Evolutionary conservation across 1,140 invertebrate genomes (phyloP).

Genomic region (Macrostomum lignano): DNA sequence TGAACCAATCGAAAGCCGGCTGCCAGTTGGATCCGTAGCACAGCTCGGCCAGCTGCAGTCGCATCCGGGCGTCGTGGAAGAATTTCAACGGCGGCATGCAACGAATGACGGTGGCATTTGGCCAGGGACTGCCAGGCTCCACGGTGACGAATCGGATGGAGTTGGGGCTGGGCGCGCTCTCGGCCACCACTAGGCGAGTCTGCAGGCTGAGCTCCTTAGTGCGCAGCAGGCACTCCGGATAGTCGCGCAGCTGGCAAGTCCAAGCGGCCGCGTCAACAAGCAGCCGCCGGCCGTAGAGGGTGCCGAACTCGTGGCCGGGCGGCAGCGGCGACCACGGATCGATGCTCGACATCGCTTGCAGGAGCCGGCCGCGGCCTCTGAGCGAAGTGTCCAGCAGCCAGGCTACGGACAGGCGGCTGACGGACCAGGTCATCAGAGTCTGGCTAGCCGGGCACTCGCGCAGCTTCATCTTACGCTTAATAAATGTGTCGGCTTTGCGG

Average conservation of each 20-base stretch:
- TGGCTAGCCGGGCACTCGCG: too few species aligned
- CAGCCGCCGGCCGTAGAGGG: conserved; percentile 63
- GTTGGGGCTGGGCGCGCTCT: conserved; percentile 47
- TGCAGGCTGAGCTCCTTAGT: conserved; percentile 52
- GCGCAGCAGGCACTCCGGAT: conserved; percentile 60
- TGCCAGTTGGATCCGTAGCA: conserved; percentile 97
- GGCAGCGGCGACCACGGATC: too few species aligned
- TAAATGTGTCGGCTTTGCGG: too few species aligned
- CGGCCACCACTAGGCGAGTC: conserved; percentile 61
- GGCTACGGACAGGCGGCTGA: too few species aligned
- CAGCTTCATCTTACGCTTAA: too few species aligned
- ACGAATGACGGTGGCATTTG: conserved; percentile 28
- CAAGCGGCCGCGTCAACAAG: conserved; percentile 48
- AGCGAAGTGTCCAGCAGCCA: too few species aligned
- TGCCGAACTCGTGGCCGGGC: conserved; percentile 58
- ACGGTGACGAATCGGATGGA: conserved; percentile 26
- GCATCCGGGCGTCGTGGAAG: conserved; percentile 89
- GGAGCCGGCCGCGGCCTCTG: too few species aligned
- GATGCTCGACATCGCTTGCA: too few species aligned
- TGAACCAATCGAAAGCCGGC: conserved; percentile 74
- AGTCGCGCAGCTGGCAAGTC: conserved; percentile 68
- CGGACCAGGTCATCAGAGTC: too few species aligned
- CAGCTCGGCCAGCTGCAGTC: conserved; percentile 21
- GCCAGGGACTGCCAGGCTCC: conserved; percentile 30
- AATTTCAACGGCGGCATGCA: conserved; percentile 80